Base-by-base conservation (phyloP, 2,888 invertebrate genomes). In the Ditula angustiorana region DNA sequence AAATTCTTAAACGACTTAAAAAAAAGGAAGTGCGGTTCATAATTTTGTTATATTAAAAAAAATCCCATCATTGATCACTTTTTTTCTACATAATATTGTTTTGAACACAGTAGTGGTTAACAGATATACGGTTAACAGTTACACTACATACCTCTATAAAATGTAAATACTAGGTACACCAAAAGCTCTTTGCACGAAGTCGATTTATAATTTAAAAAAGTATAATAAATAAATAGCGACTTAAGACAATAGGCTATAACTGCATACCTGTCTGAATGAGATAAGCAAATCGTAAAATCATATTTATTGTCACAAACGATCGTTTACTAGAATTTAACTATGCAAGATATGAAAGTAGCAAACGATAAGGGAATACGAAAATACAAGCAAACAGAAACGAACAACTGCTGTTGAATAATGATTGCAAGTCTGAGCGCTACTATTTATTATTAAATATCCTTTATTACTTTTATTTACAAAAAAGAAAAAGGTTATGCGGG, bases 261-360 rank as follows among this genome's bases (percentile, higher is more conserved):
- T 50, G 24, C 26, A 5, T 5, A 50, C 30, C 5, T 41, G 19
- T 41, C 41, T 19, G 5, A 11, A 50, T 41, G 16, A 41, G 41
- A 41, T 41, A 41, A 10, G 50, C 11, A 16, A 49, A 23, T 16
- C 28, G 1, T 19, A 19, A 41, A n/a, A 30, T 37, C 8, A 10
- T 44, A 23, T 46, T 46, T 23, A 46, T 50, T 50, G 19, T 11
- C 11, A 30, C 50, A 30, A 50, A 30, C 50, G 16, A 19, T 19
- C 28, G 19, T 50, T 50, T 30, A 50, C 0, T 50, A 19, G 19
- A 50, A 41, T 41, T 30, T 50, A 30, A 50, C 28, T 30, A 19
- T 30, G 11, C 5, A 19, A 21, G 50, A 50, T 50, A 50, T 21
- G 50, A 28, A 28, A 30, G 28, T 2, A 41, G 41, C 41, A 7